These are phyloP conservation scores for Sebastiscus tertius DNA, from an alignment of 2,797 vertebrate genomes.

Conservation along the genomic window DNA sequence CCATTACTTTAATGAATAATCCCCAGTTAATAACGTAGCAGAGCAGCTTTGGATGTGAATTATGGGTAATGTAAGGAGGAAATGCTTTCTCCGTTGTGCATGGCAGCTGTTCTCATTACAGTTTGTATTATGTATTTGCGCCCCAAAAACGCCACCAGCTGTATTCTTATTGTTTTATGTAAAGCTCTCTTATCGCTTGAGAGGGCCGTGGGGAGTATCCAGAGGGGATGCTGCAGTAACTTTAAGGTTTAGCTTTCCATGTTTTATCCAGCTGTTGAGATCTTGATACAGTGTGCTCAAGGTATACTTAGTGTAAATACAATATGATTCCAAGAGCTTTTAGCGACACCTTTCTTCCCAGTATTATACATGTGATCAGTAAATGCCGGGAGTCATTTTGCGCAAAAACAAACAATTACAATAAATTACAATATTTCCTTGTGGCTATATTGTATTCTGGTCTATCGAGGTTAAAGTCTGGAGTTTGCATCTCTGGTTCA, in stretches of 20 bases:
- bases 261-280: not conserved
- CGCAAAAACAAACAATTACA: conserved; percentile 5
- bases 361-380: not conserved
- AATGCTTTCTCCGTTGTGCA: not conserved
- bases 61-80: conserved; percentile 25
- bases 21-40: conserved; percentile 45
- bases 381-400: not conserved
- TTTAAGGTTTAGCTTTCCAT: not conserved
- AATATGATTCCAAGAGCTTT: not conserved
- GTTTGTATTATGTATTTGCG: not conserved
- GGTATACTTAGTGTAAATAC: not conserved
- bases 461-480: conserved; percentile 15
- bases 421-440: conserved; percentile 25
- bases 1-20: conserved; percentile 65
- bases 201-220: not conserved
- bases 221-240: not conserved
- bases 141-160: not conserved
- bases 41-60: conserved; percentile 41
- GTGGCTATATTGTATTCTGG: not conserved
- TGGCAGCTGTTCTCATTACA: not conserved
- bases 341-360: not conserved
- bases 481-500: conserved; percentile 16
- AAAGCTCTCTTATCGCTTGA: not conserved
- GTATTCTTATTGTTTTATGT: not conserved
- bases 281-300: not conserved